phyloP scores from a whole-genome alignment of 2,888 invertebrate genomes.

The Selenia dentaria region DNA sequence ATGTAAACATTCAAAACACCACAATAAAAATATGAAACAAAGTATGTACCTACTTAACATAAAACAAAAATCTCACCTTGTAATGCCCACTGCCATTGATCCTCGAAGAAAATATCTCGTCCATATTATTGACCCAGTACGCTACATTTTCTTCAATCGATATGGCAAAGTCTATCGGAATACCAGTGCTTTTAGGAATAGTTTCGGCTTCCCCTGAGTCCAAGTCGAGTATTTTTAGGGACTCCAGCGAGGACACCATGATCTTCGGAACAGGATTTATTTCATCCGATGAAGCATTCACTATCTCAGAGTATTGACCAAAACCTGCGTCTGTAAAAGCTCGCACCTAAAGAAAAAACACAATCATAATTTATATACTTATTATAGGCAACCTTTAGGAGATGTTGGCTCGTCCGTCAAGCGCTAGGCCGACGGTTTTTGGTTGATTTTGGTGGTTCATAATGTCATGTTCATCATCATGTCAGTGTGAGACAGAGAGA shows the following conservation, averaged over 20 bases:
- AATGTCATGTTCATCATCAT: too few relatives aligned
- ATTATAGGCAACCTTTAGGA: too few relatives aligned
- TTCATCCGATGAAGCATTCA: constrained; percentile 85
- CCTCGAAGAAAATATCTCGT: constrained; percentile 87
- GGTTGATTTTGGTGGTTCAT: too few relatives aligned
- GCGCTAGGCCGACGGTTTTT: too few relatives aligned
- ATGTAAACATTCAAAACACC: too few relatives aligned
- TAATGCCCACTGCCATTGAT: constrained; percentile 81
- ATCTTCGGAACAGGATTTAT: constrained; percentile 92
- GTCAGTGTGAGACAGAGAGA: too few relatives aligned
- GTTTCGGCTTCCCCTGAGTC: constrained; percentile 87
- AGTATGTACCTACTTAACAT: too few relatives aligned
- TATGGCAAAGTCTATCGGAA: constrained; percentile 88
- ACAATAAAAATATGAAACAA: too few relatives aligned
- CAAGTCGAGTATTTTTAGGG: constrained; percentile 90
- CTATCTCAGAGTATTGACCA: constrained; percentile 87
- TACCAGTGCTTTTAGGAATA: constrained; percentile 86
- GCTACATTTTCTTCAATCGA: constrained; percentile 89
- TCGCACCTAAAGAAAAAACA: constrained; percentile 84
- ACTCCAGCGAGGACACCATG: constrained; percentile 89
- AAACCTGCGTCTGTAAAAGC: constrained; percentile 92
- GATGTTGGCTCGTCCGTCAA: too few relatives aligned
- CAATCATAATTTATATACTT: too few relatives aligned
- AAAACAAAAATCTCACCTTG: too few relatives aligned
- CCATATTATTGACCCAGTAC: constrained; percentile 93